Evolutionary conservation across 92 coral and sea anemone genomes (phyloP), one percentile per base, ranked within the genome.

Genomic region (Porites rus): DNA sequence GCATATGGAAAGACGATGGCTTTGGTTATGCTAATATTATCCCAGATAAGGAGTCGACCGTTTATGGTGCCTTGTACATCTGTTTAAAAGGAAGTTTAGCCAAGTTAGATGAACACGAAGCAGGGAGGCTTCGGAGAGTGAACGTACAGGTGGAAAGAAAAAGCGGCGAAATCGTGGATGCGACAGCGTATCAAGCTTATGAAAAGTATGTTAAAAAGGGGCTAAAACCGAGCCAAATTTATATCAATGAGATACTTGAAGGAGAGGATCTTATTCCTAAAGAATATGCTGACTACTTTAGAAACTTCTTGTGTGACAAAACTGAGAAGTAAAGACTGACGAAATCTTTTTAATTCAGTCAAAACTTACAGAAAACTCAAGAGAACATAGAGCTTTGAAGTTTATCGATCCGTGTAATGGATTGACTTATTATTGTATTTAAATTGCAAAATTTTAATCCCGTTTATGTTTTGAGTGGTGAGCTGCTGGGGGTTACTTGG

Each of bases 11-110:
- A 20, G 76, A 77, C 20, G 93, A 92, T 70, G 93, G 93, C 0
- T 81, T 25, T 74, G 93, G 82, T 17, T 85, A 81, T 66, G 91
- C 69, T 18, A 89, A 76, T 21, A 89, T 92, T 51, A 76, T 20
- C 10, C 93, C 75, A 61, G 93, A 89, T 24, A 74, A 74, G 8
- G 46, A 60, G n/a, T 92, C 88, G 6, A 59, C 46, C 0, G 93
- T 92, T 8, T 76, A 89, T 74, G 95, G 95, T 17, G 95, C 93
- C 3, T 51, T 92, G 72, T 92, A 92, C 83, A 72, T 59, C 18
- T 85, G 90, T 21, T 68, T 74, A 13, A 24, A 76, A 12, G 87
- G 81, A 21, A 80, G 90, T 31, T 20, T 92, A 25, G 28, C 28
- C 28, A 25, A 25, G 28, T 25, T 25, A 43, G 77, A 80, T 21